Percentiles rank a stretch among this genome's conserved stretches.
phyloP scores from a whole-genome alignment of 1,140 invertebrate species.

The Zaprionus taronus region DNA sequence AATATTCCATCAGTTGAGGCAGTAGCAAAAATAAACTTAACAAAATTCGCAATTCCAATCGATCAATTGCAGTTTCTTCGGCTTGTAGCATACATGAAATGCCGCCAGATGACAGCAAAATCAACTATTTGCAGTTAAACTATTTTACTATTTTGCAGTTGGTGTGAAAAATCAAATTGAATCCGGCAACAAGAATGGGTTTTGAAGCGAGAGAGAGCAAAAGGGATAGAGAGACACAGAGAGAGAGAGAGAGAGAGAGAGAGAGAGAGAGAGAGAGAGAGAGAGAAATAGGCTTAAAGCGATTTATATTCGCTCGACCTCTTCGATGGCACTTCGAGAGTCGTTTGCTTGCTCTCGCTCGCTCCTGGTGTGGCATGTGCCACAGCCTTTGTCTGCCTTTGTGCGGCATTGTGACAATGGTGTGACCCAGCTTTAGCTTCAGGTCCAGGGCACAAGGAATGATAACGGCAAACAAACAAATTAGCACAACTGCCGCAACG shows the following conservation, averaged over 20 bases:
- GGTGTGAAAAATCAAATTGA: conserved; percentile 1
- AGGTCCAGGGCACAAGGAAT: conserved; percentile 62
- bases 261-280: not conserved
- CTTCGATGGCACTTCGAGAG: conserved; percentile 9
- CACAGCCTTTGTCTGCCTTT: conserved; percentile 32
- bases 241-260: not conserved
- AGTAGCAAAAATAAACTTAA: not conserved
- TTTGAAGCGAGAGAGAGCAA: not conserved
- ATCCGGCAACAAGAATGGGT: conserved; percentile 5
- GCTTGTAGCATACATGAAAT: not conserved
- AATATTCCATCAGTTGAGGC: not conserved
- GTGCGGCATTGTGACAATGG: conserved; percentile 66
- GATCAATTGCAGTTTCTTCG: not conserved
- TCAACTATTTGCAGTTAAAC: conserved; percentile 11
- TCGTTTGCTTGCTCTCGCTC: conserved; percentile 12
- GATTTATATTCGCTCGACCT: conserved; percentile 35
- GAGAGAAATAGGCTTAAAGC: conserved; percentile 17
- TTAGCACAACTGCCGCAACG: conserved; percentile 82
- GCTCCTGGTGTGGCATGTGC: conserved; percentile 11
- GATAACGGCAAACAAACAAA: conserved; percentile 82
- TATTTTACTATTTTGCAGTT: conserved; percentile 2
- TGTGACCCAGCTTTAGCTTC: conserved; percentile 59
- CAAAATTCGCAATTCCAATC: not conserved
- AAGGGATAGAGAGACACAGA: no score
- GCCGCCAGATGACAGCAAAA: not conserved